A percentile compares a stretch with the other conserved stretches of the same genome.
These are phyloP conservation scores for Drosophila willistoni DNA, from an alignment of 1,140 invertebrate genomes.

Conservation along the genomic window DNA sequence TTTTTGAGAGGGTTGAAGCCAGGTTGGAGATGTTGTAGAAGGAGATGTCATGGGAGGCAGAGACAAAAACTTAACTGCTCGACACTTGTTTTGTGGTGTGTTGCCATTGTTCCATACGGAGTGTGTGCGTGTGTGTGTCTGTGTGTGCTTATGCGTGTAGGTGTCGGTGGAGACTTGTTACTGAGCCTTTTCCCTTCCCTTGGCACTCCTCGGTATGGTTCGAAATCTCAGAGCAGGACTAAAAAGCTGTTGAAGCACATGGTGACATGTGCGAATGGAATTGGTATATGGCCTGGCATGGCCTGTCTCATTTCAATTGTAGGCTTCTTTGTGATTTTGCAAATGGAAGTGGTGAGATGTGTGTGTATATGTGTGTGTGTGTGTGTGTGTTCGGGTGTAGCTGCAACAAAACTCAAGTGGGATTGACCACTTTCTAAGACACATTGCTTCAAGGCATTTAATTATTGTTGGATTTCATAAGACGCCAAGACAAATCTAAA, in stretches of 20 bases:
- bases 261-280: slow-evolving; percentile 69
- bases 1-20: slow-evolving; percentile 18
- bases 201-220: slow-evolving; percentile 14
- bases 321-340: slow-evolving; percentile 37
- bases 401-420: not conserved
- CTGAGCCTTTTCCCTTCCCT: slow-evolving; percentile 30
- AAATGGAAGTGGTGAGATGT: slow-evolving; percentile 14
- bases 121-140: too few relatives aligned
- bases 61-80: slow-evolving; percentile 75
- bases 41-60: not conserved
- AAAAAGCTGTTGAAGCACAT: slow-evolving; percentile 71
- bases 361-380: not conserved
- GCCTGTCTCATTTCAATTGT: slow-evolving; percentile 55
- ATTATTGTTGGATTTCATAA: not conserved
- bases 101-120: slow-evolving; percentile 57
- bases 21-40: slow-evolving; percentile 7
- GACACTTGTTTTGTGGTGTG: slow-evolving; percentile 79
- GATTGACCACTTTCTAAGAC: slow-evolving; percentile 7
- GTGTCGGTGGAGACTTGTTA: slow-evolving; percentile 60
- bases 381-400: too few relatives aligned
- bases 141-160: slow-evolving; percentile 29
- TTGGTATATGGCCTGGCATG: slow-evolving; percentile 24
- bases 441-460: not conserved
- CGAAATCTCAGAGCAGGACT: slow-evolving; percentile 53
- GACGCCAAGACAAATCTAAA: too few relatives aligned